Percentiles rank a stretch among this genome's conserved stretches.
Conservation (phyloP, 2,888 invertebrate genomes). For the Pyrrhia umbra region DNA sequence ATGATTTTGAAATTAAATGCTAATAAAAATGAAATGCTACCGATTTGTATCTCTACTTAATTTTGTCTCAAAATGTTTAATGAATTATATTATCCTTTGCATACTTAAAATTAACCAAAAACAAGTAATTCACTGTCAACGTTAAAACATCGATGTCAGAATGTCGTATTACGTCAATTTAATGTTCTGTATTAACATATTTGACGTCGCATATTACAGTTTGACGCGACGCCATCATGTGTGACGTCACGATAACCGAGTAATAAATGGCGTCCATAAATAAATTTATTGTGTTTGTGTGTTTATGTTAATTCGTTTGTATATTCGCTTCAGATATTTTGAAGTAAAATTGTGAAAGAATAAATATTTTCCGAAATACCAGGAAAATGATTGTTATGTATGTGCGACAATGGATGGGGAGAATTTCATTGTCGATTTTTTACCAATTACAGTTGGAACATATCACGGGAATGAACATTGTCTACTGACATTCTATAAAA, state of each 20-base stretch:
- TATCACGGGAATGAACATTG: not conserved
- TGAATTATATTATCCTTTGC: not conserved
- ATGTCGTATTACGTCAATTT: constrained; percentile 42
- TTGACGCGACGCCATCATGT: constrained; percentile 25
- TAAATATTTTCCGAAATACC: not conserved
- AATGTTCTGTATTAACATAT: constrained; percentile 55
- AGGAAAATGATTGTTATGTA: not conserved
- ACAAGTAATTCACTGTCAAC: constrained; percentile 36
- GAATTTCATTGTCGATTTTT: constrained; percentile 9
- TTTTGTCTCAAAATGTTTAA: not conserved
- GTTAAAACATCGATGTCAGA: constrained; percentile 46
- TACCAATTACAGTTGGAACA: not conserved
- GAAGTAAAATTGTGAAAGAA: not conserved
- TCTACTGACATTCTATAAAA: no score
- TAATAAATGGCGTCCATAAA: constrained; percentile 35
- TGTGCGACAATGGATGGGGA: not conserved
- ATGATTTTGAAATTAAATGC: no score
- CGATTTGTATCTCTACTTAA: not conserved
- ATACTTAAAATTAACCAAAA: constrained; percentile 15
- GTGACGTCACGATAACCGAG: constrained; percentile 40
- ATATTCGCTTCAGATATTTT: not conserved
- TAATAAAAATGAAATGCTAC: not conserved
- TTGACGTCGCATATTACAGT: constrained; percentile 38
- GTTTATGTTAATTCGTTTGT: constrained; percentile 31
- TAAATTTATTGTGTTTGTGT: constrained; percentile 27